Conservation (phyloP, 2,888 invertebrate genomes). For the Cosmia trapezina region DNA sequence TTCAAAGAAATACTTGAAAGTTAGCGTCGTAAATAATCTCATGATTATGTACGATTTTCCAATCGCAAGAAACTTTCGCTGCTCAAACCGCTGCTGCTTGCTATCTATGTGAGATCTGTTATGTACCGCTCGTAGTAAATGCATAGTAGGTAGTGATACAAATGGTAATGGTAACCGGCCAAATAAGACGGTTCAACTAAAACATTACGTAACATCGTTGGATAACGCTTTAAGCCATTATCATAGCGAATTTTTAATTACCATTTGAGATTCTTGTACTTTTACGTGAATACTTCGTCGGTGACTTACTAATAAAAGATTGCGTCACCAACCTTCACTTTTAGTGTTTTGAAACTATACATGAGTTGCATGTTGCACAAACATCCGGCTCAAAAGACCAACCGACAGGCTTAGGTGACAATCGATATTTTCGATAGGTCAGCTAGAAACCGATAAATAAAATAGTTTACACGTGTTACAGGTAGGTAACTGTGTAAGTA, state of each 20-base stretch:
- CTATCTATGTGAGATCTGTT: conserved; percentile 53
- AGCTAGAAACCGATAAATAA: conserved; percentile 51
- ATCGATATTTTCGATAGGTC: conserved; percentile 68
- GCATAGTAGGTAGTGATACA: conserved; percentile 26
- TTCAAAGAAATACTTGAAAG: conserved; percentile 55
- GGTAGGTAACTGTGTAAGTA: conserved; percentile 12
- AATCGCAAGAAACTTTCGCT: conserved; percentile 63
- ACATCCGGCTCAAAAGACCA: conserved; percentile 83
- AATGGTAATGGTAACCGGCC: conserved; percentile 51
- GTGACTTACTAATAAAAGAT: conserved; percentile 83
- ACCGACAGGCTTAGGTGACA: conserved; percentile 68
- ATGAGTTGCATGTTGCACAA: conserved; percentile 86
- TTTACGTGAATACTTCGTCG: conserved; percentile 76
- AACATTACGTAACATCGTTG: conserved; percentile 64
- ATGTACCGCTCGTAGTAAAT: conserved; percentile 30
- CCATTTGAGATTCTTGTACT: conserved; percentile 71
- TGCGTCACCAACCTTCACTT: conserved; percentile 87
- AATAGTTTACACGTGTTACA: conserved; percentile 40
- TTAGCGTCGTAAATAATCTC: conserved; percentile 58
- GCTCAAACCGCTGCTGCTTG: conserved; percentile 36
- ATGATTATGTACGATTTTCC: conserved; percentile 62
- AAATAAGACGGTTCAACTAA: conserved; percentile 52
- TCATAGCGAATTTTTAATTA: conserved; percentile 68
- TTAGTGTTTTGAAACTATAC: conserved; percentile 86
- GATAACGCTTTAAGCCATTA: conserved; percentile 60